Conservation (phyloP, 2,797 vertebrate species). For the Sebastes hopkinsi region DNA sequence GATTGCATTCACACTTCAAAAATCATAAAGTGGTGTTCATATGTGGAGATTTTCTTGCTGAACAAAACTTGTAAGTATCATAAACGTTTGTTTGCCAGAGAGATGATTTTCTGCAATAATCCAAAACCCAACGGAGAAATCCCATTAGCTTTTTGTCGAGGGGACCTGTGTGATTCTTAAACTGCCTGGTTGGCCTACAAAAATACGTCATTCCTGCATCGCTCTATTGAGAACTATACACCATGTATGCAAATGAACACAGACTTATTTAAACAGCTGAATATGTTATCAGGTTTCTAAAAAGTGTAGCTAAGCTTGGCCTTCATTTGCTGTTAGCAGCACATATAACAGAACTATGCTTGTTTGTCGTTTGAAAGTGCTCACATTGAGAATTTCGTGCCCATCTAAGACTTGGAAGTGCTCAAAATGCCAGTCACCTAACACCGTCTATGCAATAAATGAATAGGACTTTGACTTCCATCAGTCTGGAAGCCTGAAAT, state of each 20-base stretch:
- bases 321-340: background rate
- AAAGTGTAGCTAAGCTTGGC: background rate
- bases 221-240: background rate
- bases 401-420: background rate
- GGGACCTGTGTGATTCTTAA: too few relatives aligned
- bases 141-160: too few relatives aligned
- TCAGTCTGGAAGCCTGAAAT: slow-evolving; percentile 27
- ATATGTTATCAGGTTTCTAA: background rate
- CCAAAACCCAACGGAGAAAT: too few relatives aligned
- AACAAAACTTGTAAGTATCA: too few relatives aligned
- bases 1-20: too few relatives aligned
- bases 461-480: slow-evolving; percentile 26
- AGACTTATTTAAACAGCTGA: background rate
- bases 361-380: background rate
- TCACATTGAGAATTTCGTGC: background rate
- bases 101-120: too few relatives aligned
- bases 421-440: slow-evolving; percentile 16
- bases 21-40: too few relatives aligned
- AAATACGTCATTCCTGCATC: too few relatives aligned
- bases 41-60: too few relatives aligned
- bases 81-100: too few relatives aligned
- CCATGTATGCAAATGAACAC: background rate
- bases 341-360: background rate
- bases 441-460: background rate
- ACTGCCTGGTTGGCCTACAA: too few relatives aligned